Evolutionary conservation across 2,113 vertebrate genomes (phyloP).

Genomic region (Triplophysa tibetana): DNA sequence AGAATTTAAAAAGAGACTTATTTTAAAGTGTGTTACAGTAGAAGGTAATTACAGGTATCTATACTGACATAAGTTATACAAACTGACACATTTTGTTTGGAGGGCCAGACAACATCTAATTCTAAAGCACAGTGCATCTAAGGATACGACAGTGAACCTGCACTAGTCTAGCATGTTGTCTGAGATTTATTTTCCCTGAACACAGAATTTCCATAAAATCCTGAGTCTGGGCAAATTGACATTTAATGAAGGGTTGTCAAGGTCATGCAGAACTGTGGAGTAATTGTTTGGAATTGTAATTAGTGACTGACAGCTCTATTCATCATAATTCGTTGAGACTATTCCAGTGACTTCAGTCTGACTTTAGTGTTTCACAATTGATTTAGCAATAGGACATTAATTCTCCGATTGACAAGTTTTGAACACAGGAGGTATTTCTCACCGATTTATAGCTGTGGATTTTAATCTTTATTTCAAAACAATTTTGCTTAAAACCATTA

Average conservation of each 20-base stretch:
- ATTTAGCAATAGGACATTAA: not conserved
- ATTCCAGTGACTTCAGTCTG: not conserved
- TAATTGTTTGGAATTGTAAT: not conserved
- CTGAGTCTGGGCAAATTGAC: not conserved
- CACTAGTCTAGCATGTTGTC: not conserved
- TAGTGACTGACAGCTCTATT: not conserved
- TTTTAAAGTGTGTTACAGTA: not conserved
- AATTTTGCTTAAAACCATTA: no score
- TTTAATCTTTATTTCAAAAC: no score
- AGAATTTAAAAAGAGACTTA: not conserved
- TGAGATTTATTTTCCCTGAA: not conserved
- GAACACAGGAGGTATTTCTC: no score
- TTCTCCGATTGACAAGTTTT: not conserved
- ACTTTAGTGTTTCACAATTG: not conserved
- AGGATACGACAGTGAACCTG: not conserved
- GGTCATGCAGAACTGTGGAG: not conserved
- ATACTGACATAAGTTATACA: not conserved
- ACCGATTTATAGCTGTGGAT: no score
- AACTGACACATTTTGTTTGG: not conserved
- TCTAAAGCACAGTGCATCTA: not conserved
- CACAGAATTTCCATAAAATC: not conserved
- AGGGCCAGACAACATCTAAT: not conserved
- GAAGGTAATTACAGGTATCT: not conserved
- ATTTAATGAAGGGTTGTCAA: conserved; percentile 9
- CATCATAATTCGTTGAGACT: not conserved